Conservation (phyloP, 2,113 vertebrate genomes). For the Malurus elegans region DNA sequence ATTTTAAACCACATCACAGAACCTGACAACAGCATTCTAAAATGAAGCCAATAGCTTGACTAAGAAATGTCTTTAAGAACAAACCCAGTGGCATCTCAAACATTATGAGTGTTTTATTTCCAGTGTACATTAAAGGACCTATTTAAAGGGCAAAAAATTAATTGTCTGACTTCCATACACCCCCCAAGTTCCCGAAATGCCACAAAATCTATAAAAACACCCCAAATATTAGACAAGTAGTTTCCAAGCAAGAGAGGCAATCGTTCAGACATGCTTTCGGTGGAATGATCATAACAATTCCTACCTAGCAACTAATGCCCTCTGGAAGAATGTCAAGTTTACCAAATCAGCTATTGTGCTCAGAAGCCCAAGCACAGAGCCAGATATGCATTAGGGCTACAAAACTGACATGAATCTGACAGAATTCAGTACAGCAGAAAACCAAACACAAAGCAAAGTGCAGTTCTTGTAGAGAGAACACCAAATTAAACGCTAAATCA, state of each 20-base stretch:
- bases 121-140: background rate
- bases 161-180: background rate
- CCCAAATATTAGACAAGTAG: background rate
- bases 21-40: background rate
- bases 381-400: background rate
- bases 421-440: slow-evolving; percentile 1
- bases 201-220: background rate
- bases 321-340: background rate
- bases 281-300: background rate
- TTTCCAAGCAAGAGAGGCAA: background rate
- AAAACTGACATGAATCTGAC: background rate
- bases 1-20: background rate
- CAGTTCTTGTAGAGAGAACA: background rate
- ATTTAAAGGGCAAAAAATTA: background rate
- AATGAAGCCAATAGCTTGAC: background rate
- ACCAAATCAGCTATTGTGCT: background rate
- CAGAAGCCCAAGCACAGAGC: background rate
- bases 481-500: background rate
- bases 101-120: background rate
- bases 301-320: background rate
- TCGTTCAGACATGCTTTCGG: background rate
- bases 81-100: background rate
- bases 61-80: background rate
- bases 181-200: background rate
- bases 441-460: background rate